Evolutionary conservation across 2,888 invertebrate genomes (phyloP).

Genomic region (Gari tellinella): DNA sequence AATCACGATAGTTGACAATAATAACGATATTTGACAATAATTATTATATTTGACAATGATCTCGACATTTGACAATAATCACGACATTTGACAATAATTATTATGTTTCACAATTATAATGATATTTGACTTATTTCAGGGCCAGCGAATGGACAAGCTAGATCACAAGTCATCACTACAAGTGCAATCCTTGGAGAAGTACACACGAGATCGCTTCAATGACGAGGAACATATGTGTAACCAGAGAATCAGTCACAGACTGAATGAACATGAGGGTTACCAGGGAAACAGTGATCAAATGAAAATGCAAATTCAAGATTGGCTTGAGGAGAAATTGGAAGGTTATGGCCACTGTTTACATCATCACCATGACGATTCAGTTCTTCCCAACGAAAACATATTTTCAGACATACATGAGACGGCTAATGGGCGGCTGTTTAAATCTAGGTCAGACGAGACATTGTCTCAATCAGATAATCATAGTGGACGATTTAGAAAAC

Average conservation of each 20-base stretch:
- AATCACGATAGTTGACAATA: too few species aligned
- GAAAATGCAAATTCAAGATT: conserved; percentile 77
- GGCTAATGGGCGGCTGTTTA: conserved; percentile 76
- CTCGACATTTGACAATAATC: too few species aligned
- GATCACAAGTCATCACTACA: conserved; percentile 86
- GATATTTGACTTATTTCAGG: too few species aligned
- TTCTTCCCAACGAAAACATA: conserved; percentile 73
- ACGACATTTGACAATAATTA: too few species aligned
- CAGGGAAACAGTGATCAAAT: conserved; percentile 66
- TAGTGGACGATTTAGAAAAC: conserved; percentile 88
- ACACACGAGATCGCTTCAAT: conserved; percentile 87
- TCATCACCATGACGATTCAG: conserved; percentile 80
- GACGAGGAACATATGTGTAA: conserved; percentile 88
- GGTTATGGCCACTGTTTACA: conserved; percentile 78
- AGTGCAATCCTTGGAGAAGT: conserved; percentile 72
- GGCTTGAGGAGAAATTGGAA: conserved; percentile 77
- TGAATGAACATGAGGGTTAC: conserved; percentile 86
- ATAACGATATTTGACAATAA: too few species aligned
- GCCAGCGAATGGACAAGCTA: conserved; percentile 92
- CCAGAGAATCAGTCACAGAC: conserved; percentile 88
- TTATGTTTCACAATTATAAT: too few species aligned
- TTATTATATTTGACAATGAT: too few species aligned
- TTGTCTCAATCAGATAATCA: conserved; percentile 86
- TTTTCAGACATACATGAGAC: conserved; percentile 74
- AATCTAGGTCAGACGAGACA: conserved; percentile 82